Evolutionary conservation across 2,797 vertebrate genomes (phyloP).

Genomic region (Gouania willdenowi): DNA sequence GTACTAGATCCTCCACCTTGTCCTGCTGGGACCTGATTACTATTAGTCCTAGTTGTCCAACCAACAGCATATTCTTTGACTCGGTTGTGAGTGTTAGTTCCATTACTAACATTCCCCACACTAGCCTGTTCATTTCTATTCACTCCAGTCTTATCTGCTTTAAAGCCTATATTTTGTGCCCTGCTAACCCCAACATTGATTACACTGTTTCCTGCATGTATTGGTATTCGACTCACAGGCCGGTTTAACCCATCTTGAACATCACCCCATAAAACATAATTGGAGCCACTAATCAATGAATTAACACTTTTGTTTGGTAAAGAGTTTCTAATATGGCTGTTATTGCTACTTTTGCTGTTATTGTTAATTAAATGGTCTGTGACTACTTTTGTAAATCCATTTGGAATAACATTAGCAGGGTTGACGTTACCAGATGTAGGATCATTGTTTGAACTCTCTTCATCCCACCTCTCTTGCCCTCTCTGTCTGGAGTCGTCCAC

Average conservation of each 20-base stretch:
- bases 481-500: slow-evolving; percentile 73
- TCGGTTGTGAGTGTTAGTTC: slow-evolving; percentile 17
- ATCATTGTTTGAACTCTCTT: slow-evolving; percentile 4
- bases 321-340: slow-evolving; percentile 16
- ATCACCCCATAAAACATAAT: slow-evolving; percentile 30
- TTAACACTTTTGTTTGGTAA: slow-evolving; percentile 20
- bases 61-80: slow-evolving; percentile 15
- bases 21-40: slow-evolving; percentile 44
- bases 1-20: slow-evolving; percentile 17
- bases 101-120: slow-evolving; percentile 8
- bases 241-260: slow-evolving; percentile 26
- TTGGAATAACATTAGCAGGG: slow-evolving; percentile 8
- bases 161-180: slow-evolving; percentile 24
- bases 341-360: slow-evolving; percentile 15
- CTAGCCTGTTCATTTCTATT: slow-evolving; percentile 19
- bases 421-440: slow-evolving; percentile 5
- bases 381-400: slow-evolving; percentile 16
- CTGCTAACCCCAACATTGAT: slow-evolving; percentile 11
- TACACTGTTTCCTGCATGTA: slow-evolving; percentile 21
- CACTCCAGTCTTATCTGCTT: slow-evolving; percentile 21
- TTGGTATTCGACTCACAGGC: slow-evolving; percentile 30
- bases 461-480: slow-evolving; percentile 16
- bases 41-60: slow-evolving; percentile 22
- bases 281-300: slow-evolving; percentile 20
- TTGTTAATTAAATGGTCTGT: slow-evolving; percentile 16